These are phyloP conservation scores for Ramazzottius varieornatus DNA, from an alignment of 2,888 invertebrate genomes.

Conservation along the genomic window DNA sequence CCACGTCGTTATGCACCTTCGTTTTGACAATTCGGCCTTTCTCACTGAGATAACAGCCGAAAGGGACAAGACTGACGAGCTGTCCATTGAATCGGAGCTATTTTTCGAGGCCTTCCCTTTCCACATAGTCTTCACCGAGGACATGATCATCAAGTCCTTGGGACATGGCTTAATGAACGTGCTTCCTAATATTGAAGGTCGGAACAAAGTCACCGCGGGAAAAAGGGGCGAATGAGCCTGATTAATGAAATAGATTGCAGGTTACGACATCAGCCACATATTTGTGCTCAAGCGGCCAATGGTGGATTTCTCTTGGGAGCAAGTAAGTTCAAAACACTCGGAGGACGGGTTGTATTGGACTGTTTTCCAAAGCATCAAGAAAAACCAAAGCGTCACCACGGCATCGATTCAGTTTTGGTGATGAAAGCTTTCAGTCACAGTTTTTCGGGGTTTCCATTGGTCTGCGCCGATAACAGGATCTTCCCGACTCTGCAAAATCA, in stretches of 20 bases:
- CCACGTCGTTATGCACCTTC: not conserved
- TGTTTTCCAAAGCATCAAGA: too few relatives aligned
- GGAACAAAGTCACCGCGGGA: too few relatives aligned
- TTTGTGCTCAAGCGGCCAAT: slow-evolving; percentile 71
- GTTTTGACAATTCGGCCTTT: not conserved
- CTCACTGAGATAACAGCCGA: not conserved
- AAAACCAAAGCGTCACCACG: too few relatives aligned
- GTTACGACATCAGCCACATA: slow-evolving; percentile 66
- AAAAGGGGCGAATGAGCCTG: too few relatives aligned
- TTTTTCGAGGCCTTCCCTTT: slow-evolving; percentile 92
- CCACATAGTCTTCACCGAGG: slow-evolving; percentile 61
- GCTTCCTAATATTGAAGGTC: not conserved
- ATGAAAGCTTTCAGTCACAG: too few relatives aligned
- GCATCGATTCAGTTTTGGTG: too few relatives aligned
- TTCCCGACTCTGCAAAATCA: too few relatives aligned
- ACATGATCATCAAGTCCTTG: slow-evolving; percentile 62
- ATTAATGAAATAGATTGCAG: slow-evolving; percentile 23
- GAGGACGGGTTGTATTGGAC: too few relatives aligned
- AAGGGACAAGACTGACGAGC: not conserved
- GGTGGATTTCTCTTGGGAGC: slow-evolving; percentile 75
- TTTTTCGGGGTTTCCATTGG: too few relatives aligned
- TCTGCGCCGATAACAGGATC: too few relatives aligned
- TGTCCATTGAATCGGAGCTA: not conserved
- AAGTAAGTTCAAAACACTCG: slow-evolving; percentile 46
- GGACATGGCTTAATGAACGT: slow-evolving; percentile 41